These are phyloP conservation scores for Poeciliopsis retropinna DNA, from an alignment of 2,113 vertebrate genomes.

Conservation along the genomic window DNA sequence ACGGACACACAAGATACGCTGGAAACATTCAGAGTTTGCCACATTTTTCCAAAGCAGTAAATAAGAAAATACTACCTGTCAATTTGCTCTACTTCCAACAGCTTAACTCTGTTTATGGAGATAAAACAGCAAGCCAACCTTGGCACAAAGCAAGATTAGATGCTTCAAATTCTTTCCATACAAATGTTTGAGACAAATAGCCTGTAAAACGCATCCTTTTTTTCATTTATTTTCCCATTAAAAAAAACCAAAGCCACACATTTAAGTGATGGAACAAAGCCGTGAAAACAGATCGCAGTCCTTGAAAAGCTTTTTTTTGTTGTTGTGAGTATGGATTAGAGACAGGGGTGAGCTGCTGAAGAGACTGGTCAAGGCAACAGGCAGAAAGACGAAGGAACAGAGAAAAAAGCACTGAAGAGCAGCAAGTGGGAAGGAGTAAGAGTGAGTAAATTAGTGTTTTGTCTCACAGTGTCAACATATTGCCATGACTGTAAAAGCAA, in stretches of 20 bases:
- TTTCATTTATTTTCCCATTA: slow-evolving; percentile 28
- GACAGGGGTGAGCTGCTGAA: slow-evolving; percentile 22
- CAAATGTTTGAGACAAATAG: slow-evolving; percentile 59
- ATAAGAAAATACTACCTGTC: slow-evolving; percentile 33
- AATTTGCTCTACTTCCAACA: slow-evolving; percentile 30
- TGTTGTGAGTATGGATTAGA: slow-evolving; percentile 37
- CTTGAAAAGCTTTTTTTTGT: slow-evolving; percentile 9
- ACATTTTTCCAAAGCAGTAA: slow-evolving; percentile 30
- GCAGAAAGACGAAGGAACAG: background rate
- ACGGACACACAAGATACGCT: slow-evolving; percentile 13
- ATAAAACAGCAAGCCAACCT: slow-evolving; percentile 59
- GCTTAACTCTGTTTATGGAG: slow-evolving; percentile 26
- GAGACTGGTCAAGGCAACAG: slow-evolving; percentile 32
- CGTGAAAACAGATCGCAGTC: slow-evolving; percentile 35
- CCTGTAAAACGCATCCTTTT: slow-evolving; percentile 35
- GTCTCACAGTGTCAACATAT: background rate
- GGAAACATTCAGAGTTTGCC: slow-evolving; percentile 6
- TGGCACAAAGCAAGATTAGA: slow-evolving; percentile 58
- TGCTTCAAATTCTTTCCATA: slow-evolving; percentile 53
- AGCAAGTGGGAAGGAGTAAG: background rate
- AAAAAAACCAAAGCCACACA: slow-evolving; percentile 42
- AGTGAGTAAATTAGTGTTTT: background rate
- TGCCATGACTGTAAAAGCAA: background rate
- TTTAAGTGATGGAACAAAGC: slow-evolving; percentile 45
- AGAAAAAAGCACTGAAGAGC: background rate